Evolutionary conservation across 2,888 invertebrate species (phyloP).

Genomic region (Bhutanitis thaidina): DNA sequence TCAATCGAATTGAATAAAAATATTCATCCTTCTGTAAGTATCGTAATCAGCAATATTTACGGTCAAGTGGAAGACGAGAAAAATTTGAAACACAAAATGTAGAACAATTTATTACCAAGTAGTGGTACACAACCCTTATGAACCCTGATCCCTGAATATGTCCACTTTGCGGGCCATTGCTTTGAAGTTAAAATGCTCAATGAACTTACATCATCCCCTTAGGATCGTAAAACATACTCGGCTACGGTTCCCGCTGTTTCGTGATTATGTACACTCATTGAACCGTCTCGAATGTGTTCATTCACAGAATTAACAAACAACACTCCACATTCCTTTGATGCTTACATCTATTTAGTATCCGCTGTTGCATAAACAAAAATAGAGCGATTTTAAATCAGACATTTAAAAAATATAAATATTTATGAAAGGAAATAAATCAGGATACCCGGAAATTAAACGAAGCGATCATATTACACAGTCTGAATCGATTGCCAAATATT

Average conservation of each 20-base stretch:
- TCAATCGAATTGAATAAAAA: too few species aligned
- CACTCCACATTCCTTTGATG: conserved; percentile 25
- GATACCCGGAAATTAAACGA: neutral
- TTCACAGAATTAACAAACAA: conserved; percentile 28
- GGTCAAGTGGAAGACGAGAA: too few species aligned
- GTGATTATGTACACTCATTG: conserved; percentile 26
- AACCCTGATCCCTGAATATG: conserved; percentile 14
- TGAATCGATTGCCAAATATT: too few species aligned
- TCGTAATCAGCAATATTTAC: too few species aligned
- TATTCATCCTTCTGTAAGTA: too few species aligned
- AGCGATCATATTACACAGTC: neutral
- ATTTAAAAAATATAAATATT: conserved; percentile 8
- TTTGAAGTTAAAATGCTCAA: conserved; percentile 38
- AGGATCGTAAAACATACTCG: conserved; percentile 17
- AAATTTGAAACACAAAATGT: too few species aligned
- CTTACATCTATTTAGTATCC: conserved; percentile 5
- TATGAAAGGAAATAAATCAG: neutral
- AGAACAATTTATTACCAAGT: too few species aligned
- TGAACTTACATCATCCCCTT: conserved; percentile 33
- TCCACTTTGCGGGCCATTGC: conserved; percentile 33
- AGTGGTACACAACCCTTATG: neutral
- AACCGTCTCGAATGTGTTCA: conserved; percentile 29
- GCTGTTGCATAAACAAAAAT: conserved; percentile 1
- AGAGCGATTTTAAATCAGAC: conserved; percentile 7
- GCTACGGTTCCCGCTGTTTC: conserved; percentile 22